Conservation (phyloP, 2,888 invertebrate genomes). For the Seira ritae region DNA sequence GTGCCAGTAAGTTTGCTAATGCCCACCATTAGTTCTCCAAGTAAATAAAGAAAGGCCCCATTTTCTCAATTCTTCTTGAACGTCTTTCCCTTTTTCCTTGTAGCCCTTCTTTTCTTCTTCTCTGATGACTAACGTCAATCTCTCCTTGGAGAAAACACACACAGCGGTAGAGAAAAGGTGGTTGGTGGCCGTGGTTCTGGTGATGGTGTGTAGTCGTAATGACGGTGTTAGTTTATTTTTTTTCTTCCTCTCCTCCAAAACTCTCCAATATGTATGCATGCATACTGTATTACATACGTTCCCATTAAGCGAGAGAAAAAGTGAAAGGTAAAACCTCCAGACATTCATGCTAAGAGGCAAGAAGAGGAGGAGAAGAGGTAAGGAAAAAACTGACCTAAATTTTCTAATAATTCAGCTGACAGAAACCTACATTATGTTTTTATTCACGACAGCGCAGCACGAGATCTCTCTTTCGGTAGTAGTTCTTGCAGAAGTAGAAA, state of each 20-base stretch:
- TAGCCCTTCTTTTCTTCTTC: not conserved
- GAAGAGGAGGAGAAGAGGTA: not conserved
- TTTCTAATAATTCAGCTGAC: slow-evolving; percentile 50
- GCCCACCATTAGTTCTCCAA: slow-evolving; percentile 51
- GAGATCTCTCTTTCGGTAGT: slow-evolving; percentile 46
- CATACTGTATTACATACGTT: too few species aligned
- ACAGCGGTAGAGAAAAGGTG: not conserved
- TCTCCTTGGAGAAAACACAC: slow-evolving; percentile 48
- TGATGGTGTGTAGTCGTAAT: slow-evolving; percentile 21
- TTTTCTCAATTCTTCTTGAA: slow-evolving; percentile 21
- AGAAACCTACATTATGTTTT: slow-evolving; percentile 43
- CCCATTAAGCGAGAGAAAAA: not conserved
- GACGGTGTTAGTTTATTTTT: slow-evolving; percentile 36
- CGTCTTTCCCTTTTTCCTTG: slow-evolving; percentile 8
- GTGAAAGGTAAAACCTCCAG: slow-evolving; percentile 28
- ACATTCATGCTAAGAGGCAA: not conserved
- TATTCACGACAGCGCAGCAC: slow-evolving; percentile 43
- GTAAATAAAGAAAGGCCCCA: slow-evolving; percentile 50
- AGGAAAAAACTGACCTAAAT: slow-evolving; percentile 49
- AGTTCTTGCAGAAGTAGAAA: too few species aligned
- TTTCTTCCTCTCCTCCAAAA: too few species aligned
- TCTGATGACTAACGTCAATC: slow-evolving; percentile 57
- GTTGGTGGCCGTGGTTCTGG: not conserved
- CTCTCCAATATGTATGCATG: too few species aligned
- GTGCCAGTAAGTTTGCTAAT: slow-evolving; percentile 35